Conservation (phyloP, 2,113 vertebrate species). For the Tenrec ecaudatus region DNA sequence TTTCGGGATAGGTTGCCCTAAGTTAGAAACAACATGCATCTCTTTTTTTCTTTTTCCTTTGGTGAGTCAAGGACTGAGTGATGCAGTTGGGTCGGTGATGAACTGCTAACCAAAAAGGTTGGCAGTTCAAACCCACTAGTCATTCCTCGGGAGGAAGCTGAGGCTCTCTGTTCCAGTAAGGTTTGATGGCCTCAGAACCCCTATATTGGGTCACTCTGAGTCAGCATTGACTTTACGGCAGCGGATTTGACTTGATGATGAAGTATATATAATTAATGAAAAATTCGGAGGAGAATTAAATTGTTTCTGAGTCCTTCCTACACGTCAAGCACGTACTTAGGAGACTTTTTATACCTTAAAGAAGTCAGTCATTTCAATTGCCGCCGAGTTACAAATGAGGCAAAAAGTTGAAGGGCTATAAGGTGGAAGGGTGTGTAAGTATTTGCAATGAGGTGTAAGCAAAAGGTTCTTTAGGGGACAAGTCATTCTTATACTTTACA, state of each 20-base stretch:
- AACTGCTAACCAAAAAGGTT: too few species aligned
- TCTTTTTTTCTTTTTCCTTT: neutral
- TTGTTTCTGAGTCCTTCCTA: neutral
- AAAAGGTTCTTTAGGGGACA: neutral
- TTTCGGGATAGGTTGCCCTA: too few species aligned
- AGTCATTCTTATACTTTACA: neutral
- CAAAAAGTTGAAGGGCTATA: neutral
- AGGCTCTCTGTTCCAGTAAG: too few species aligned
- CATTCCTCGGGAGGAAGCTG: too few species aligned
- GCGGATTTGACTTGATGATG: too few species aligned
- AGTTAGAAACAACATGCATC: neutral
- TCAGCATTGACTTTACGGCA: too few species aligned
- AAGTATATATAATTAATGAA: neutral
- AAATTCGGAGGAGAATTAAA: neutral
- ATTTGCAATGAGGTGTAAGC: neutral
- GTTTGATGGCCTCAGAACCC: too few species aligned
- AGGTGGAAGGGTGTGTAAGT: neutral
- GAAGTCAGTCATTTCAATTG: neutral
- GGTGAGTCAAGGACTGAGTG: neutral
- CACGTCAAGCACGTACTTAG: neutral
- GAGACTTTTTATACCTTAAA: neutral
- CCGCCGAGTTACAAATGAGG: neutral
- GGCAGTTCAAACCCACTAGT: too few species aligned
- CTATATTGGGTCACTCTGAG: too few species aligned
- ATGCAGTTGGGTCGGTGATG: too few species aligned